Conservation (phyloP, 1,140 invertebrate genomes). For the Drosophila serrata region DNA sequence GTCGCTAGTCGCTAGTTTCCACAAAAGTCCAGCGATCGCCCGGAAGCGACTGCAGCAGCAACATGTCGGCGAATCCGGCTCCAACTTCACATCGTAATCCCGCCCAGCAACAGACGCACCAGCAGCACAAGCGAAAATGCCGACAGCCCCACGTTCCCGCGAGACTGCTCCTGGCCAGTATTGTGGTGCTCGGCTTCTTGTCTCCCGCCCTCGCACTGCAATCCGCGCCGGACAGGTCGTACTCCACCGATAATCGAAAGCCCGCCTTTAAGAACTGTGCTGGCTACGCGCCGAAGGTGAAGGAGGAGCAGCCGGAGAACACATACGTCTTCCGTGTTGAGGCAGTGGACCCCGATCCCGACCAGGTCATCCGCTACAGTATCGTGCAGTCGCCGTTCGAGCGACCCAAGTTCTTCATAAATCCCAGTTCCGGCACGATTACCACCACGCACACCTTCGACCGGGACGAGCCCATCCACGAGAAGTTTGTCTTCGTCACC, state of each 20-base stretch:
- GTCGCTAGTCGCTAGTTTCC: conserved; percentile 49
- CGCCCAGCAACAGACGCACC: conserved; percentile 72
- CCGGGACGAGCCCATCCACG: conserved; percentile 93
- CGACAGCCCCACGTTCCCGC: conserved; percentile 33
- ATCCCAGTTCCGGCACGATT: conserved; percentile 90
- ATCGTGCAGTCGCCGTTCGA: conserved; percentile 91
- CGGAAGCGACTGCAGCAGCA: conserved; percentile 63
- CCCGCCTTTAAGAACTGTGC: conserved; percentile 90
- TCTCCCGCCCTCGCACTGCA: conserved; percentile 46
- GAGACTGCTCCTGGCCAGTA: conserved; percentile 31
- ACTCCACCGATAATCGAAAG: conserved; percentile 88
- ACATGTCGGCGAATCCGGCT: conserved; percentile 57
- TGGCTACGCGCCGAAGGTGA: conserved; percentile 88
- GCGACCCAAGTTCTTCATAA: conserved; percentile 91
- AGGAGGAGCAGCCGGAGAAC: conserved; percentile 88
- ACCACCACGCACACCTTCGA: conserved; percentile 92
- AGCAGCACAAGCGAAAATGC: conserved; percentile 78
- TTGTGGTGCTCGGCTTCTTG: conserved; percentile 36
- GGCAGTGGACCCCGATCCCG: conserved; percentile 89
- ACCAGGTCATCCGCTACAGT: conserved; percentile 92
- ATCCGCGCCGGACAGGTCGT: conserved; percentile 38
- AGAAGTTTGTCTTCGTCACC: conserved; percentile 90
- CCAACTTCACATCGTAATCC: conserved; percentile 37
- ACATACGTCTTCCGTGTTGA: conserved; percentile 88
- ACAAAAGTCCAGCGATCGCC: conserved; percentile 25